These are phyloP conservation scores for Pseudobourletiella spinata DNA, from an alignment of 1,140 invertebrate species.

Conservation along the genomic window DNA sequence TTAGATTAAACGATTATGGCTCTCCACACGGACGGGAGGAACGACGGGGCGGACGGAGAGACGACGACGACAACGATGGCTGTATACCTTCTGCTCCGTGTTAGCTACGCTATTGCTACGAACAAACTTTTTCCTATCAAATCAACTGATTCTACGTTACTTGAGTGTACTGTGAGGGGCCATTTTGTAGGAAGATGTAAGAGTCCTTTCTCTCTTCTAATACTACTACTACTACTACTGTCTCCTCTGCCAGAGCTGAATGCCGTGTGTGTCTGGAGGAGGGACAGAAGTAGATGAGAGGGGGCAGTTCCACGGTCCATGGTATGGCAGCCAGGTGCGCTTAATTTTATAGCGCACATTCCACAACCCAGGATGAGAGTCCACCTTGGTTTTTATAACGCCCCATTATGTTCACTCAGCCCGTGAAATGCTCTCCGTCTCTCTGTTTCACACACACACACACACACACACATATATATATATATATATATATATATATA, in stretches of 20 bases:
- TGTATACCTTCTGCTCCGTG: too few relatives aligned
- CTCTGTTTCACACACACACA: background rate
- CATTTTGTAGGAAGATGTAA: too few relatives aligned
- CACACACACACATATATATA: too few relatives aligned
- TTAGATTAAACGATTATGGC: constrained; percentile 29
- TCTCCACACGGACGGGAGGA: constrained; percentile 5
- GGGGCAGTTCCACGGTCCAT: too few relatives aligned
- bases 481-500: too few relatives aligned
- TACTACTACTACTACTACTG: too few relatives aligned
- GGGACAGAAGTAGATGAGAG: background rate
- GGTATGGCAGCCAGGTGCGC: constrained; percentile 10
- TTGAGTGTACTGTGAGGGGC: too few relatives aligned
- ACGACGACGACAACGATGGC: too few relatives aligned
- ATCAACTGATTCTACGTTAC: constrained; percentile 18
- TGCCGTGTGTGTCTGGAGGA: too few relatives aligned
- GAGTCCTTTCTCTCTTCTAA: too few relatives aligned
- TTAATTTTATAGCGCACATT: constrained; percentile 15
- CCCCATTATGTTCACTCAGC: background rate
- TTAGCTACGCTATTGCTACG: background rate
- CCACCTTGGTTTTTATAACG: constrained; percentile 7
- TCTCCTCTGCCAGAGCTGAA: too few relatives aligned
- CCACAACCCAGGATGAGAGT: background rate
- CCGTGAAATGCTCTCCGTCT: background rate
- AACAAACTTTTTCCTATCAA: constrained; percentile 20
- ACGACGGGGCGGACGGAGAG: background rate